Percentiles rank a stretch among this genome's conserved stretches.
phyloP scores from a whole-genome alignment of 2,888 invertebrate genomes.

The Mesorhabditis sp. region DNA sequence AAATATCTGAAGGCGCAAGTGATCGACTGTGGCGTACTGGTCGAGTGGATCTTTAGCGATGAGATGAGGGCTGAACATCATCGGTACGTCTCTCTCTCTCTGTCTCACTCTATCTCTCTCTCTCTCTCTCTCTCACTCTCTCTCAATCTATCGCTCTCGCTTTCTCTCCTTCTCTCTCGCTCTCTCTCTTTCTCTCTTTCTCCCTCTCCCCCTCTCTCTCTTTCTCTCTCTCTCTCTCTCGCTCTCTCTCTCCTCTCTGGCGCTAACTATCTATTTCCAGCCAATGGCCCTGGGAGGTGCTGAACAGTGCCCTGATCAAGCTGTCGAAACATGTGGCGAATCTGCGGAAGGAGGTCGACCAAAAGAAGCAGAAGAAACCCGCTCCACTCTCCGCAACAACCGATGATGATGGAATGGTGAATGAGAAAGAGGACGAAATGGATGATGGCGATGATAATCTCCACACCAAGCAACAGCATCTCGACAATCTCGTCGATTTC shows the following conservation, averaged over 20 bases:
- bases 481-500: conserved; percentile 28
- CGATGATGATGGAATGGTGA: conserved; percentile 4
- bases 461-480: conserved; percentile 12
- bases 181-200: too few species aligned
- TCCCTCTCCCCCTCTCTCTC: too few species aligned
- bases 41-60: conserved; percentile 73
- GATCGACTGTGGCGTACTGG: conserved; percentile 91
- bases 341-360: conserved; percentile 25
- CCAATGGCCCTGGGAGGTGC: conserved; percentile 90
- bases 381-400: neutral
- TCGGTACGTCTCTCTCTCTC: conserved; percentile 17
- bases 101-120: too few species aligned
- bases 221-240: too few species aligned
- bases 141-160: too few species aligned
- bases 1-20: conserved; percentile 95
- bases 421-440: conserved; percentile 20
- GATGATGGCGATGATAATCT: conserved; percentile 13
- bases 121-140: too few species aligned
- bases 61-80: conserved; percentile 49
- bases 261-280: conserved; percentile 61
- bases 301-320: conserved; percentile 89
- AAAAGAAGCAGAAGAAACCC: conserved; percentile 18
- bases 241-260: too few species aligned
- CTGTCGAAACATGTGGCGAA: conserved; percentile 69
- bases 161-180: too few species aligned